Evolutionary conservation across 2,888 invertebrate genomes (phyloP).

Genomic region (Pachydiplax longipennis): DNA sequence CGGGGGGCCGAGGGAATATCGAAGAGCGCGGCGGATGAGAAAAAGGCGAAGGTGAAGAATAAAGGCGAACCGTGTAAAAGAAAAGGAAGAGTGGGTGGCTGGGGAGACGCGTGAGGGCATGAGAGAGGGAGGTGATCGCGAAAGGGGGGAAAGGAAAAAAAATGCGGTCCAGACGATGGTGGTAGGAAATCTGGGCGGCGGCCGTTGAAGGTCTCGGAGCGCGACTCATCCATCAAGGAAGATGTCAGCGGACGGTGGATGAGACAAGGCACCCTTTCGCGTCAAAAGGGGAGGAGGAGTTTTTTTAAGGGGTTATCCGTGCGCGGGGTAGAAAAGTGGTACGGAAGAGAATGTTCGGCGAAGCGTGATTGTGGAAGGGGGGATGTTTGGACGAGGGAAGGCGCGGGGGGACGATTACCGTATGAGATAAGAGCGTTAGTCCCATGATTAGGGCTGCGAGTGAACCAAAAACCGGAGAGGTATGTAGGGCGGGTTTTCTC

Average conservation of each 20-base stretch:
- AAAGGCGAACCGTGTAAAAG: neutral
- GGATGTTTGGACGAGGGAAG: neutral
- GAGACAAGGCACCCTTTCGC: conserved; percentile 22
- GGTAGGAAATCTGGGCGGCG: neutral
- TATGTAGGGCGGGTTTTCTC: neutral
- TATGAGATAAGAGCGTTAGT: neutral
- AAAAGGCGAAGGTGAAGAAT: neutral
- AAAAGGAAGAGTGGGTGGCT: neutral
- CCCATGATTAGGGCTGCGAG: neutral
- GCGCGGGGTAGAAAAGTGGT: neutral
- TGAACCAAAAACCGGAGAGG: neutral
- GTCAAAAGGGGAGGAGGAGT: neutral
- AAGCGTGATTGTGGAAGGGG: neutral
- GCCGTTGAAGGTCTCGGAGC: neutral
- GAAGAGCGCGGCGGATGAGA: neutral
- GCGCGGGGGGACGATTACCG: neutral
- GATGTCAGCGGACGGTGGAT: neutral
- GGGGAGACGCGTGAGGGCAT: neutral
- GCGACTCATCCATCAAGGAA: conserved; percentile 2
- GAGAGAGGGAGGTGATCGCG: neutral
- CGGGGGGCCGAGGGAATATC: neutral
- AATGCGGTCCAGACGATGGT: conserved; percentile 1
- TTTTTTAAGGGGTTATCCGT: neutral
- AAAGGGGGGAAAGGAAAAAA: neutral
- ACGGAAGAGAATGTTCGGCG: neutral